A percentile compares a stretch with the other conserved stretches of the same genome.
Conservation (phyloP, 2,888 invertebrate genomes). For the Hololepta plana region DNA sequence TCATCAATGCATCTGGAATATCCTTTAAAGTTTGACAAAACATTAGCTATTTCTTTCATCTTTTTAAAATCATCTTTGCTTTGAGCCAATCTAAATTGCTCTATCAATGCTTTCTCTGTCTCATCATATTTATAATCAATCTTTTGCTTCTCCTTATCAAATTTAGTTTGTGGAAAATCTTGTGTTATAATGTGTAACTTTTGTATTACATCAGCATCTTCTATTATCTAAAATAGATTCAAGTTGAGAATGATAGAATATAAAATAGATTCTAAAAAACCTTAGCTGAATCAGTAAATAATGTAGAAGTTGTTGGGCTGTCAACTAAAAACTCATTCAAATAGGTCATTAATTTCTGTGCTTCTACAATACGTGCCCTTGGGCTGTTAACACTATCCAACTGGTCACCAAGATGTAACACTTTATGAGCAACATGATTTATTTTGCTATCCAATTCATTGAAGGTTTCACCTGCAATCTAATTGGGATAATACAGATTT, state of each 20-base stretch:
- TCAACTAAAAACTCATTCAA: slow-evolving; percentile 83
- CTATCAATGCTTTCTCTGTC: slow-evolving; percentile 75
- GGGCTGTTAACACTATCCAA: slow-evolving; percentile 93
- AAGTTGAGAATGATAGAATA: slow-evolving; percentile 2
- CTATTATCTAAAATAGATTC: slow-evolving; percentile 47
- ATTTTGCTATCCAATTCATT: slow-evolving; percentile 89
- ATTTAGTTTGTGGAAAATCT: slow-evolving; percentile 52
- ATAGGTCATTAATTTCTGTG: slow-evolving; percentile 78
- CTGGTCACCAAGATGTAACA: slow-evolving; percentile 96
- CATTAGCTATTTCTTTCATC: slow-evolving; percentile 86
- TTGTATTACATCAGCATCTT: slow-evolving; percentile 95
- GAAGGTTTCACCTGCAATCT: slow-evolving; percentile 72
- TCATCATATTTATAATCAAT: slow-evolving; percentile 81
- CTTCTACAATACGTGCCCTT: slow-evolving; percentile 84
- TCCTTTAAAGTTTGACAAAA: slow-evolving; percentile 89
- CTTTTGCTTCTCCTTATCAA: slow-evolving; percentile 27
- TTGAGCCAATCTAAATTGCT: slow-evolving; percentile 86
- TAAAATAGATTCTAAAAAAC: slow-evolving; percentile 34
- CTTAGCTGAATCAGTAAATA: slow-evolving; percentile 71
- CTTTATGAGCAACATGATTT: slow-evolving; percentile 92
- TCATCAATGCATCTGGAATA: slow-evolving; percentile 93
- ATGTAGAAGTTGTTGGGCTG: slow-evolving; percentile 65
- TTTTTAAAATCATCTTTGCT: slow-evolving; percentile 63
- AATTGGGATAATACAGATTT: slow-evolving; percentile 16
- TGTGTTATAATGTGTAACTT: slow-evolving; percentile 90